Conservation (phyloP, 2,113 vertebrate genomes). For the Collichthys lucidus region DNA sequence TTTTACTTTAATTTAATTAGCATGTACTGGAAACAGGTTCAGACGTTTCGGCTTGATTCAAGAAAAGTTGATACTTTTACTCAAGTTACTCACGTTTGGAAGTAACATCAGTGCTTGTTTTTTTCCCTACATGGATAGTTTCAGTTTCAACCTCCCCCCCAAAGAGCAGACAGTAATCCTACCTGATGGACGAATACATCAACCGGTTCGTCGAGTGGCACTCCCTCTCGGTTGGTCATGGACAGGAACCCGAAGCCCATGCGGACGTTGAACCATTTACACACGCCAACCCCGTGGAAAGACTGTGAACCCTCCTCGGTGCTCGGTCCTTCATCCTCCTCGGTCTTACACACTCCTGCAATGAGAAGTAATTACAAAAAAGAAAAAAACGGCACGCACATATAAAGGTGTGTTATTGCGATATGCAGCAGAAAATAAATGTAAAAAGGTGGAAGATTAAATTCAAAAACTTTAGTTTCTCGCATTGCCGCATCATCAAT, state of each 20-base stretch:
- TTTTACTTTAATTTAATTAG: neutral
- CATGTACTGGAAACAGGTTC: constrained; percentile 38
- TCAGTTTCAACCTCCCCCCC: neutral
- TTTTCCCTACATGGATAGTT: neutral
- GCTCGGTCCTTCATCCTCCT: constrained; percentile 89
- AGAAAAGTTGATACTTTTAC: neutral
- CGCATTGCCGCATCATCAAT: constrained; percentile 10
- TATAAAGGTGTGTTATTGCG: neutral
- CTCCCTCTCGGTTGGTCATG: constrained; percentile 93
- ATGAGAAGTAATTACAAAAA: neutral
- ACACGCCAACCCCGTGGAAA: constrained; percentile 90
- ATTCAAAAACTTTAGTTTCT: neutral
- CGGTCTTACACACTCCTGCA: constrained; percentile 88
- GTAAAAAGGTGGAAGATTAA: no score
- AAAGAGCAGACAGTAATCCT: constrained; percentile 41
- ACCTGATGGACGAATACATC: constrained; percentile 99
- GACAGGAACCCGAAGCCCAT: constrained; percentile 99
- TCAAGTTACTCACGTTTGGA: neutral
- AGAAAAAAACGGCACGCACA: neutral
- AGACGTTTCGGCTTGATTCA: neutral
- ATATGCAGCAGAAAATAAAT: accelerated
- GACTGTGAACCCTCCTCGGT: constrained; percentile 86
- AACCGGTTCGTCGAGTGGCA: constrained; percentile 91
- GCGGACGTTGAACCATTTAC: constrained; percentile 99
- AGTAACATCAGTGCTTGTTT: accelerated